Conservation (phyloP, 2,888 invertebrate species). For the Sarcophaga rosellei region DNA sequence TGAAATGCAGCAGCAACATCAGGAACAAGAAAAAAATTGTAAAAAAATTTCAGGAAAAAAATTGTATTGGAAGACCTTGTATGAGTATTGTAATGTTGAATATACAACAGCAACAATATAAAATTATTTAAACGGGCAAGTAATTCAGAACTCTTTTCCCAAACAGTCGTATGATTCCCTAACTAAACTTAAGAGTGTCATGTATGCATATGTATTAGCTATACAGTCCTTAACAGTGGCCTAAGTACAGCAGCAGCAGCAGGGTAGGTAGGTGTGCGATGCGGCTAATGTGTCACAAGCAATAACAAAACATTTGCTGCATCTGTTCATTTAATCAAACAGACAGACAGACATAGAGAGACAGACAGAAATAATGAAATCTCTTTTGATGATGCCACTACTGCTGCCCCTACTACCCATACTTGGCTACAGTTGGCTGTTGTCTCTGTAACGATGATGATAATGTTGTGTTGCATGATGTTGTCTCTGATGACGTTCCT, state of each 20-base stretch:
- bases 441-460: slow-evolving; percentile 19
- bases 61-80: background rate
- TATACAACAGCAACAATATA: background rate
- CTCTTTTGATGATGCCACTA: slow-evolving; percentile 61
- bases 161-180: background rate
- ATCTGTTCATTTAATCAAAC: slow-evolving; percentile 67
- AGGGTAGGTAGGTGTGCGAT: slow-evolving; percentile 20
- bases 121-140: slow-evolving; percentile 24
- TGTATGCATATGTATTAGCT: too few species aligned
- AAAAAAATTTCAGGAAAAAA: background rate
- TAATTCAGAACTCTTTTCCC: slow-evolving; percentile 60
- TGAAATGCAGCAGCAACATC: background rate
- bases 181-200: too few species aligned
- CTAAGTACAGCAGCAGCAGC: background rate
- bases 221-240: background rate
- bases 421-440: too few species aligned
- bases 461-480: slow-evolving; percentile 45
- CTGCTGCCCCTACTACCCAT: background rate
- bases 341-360: slow-evolving; percentile 37
- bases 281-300: slow-evolving; percentile 67
- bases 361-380: slow-evolving; percentile 60
- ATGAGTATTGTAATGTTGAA: background rate
- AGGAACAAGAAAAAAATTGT: background rate
- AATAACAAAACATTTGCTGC: slow-evolving; percentile 63
- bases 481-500: slow-evolving; percentile 22